Conservation (phyloP, 2,888 invertebrate species). For the Hetaerina titia region DNA sequence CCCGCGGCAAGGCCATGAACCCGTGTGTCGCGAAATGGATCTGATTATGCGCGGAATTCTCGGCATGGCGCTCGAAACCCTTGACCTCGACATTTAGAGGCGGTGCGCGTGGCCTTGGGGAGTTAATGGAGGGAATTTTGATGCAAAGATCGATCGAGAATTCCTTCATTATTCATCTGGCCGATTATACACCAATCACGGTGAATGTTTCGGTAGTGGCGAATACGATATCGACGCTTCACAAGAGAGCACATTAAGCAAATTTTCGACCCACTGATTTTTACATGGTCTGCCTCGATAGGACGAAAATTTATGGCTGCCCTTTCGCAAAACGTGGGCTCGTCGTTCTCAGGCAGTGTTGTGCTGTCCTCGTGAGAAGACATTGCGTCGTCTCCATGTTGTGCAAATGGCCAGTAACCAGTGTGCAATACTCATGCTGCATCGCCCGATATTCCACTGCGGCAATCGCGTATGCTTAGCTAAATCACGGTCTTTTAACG, state of each 20-base stretch:
- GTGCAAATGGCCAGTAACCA: not conserved
- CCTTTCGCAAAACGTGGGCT: not conserved
- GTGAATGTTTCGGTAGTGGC: not conserved
- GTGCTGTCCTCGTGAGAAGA: not conserved
- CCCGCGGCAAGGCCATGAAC: not conserved
- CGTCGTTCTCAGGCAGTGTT: not conserved
- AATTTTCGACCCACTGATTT: not conserved
- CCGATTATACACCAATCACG: too few species aligned
- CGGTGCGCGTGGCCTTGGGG: not conserved
- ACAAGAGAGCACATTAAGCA: not conserved
- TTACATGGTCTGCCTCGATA: not conserved
- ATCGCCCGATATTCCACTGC: not conserved
- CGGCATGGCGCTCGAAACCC: not conserved
- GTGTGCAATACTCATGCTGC: not conserved
- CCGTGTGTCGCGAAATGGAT: not conserved
- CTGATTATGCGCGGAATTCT: not conserved
- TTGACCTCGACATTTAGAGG: slow-evolving; percentile 2
- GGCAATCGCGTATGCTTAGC: not conserved
- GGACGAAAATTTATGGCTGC: not conserved
- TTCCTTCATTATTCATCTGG: not conserved
- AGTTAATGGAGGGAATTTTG: not conserved
- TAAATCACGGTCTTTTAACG: not conserved
- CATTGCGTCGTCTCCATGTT: not conserved
- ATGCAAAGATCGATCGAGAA: not conserved
- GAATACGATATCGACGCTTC: not conserved